Conservation (phyloP, 2,797 vertebrate species). For the Characodon lateralis region DNA sequence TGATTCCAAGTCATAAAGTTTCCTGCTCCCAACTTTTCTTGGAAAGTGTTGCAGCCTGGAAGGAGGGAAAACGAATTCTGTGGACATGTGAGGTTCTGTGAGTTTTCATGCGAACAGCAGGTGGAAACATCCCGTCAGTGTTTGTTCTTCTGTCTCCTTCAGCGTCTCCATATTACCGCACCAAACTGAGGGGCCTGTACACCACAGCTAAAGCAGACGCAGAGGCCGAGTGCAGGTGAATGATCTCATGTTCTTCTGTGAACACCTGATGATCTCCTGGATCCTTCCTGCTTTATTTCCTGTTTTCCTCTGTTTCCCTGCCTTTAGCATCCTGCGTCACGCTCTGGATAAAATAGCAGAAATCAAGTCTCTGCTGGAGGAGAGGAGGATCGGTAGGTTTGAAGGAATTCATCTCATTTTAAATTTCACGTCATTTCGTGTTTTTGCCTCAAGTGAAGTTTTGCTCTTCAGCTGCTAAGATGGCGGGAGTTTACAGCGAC, state of each 20-base stretch:
- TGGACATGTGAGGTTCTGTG: background rate
- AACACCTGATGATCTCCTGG: background rate
- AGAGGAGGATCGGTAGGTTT: slow-evolving; percentile 88
- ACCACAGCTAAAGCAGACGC: slow-evolving; percentile 93
- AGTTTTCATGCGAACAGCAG: background rate
- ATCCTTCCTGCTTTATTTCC: background rate
- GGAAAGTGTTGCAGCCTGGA: background rate
- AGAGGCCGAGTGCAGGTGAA: slow-evolving; percentile 91
- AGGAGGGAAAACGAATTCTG: background rate
- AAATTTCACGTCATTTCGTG: background rate
- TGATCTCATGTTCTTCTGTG: background rate
- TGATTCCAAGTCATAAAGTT: no score
- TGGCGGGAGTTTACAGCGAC: slow-evolving; percentile 89
- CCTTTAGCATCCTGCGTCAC: slow-evolving; percentile 86
- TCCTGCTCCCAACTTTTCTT: background rate
- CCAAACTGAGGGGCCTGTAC: slow-evolving; percentile 91
- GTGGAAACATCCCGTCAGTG: background rate
- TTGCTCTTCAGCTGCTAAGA: slow-evolving; percentile 84
- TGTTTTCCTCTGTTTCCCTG: background rate
- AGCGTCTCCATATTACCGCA: slow-evolving; percentile 93
- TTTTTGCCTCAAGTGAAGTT: background rate
- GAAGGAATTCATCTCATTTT: no score
- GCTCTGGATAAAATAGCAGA: slow-evolving; percentile 92
- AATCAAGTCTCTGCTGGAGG: slow-evolving; percentile 91
- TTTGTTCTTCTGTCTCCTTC: slow-evolving; percentile 7